Conservation (phyloP, 2,113 vertebrate genomes). For the Tragelaphus buxtoni region DNA sequence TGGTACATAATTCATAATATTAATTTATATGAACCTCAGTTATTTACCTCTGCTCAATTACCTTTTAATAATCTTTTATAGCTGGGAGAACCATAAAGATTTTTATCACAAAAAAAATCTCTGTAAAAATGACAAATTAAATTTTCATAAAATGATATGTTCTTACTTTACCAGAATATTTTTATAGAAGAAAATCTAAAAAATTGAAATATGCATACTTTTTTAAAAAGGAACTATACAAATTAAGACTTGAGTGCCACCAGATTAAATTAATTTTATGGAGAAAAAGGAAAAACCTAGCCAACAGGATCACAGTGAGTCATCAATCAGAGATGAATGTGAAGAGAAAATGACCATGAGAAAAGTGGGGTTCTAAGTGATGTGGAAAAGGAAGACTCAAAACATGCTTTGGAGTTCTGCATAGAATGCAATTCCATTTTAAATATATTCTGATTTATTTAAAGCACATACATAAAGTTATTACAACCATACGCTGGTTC, state of each 20-base stretch:
- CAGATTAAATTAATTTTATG: constrained; percentile 36
- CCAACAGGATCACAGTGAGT: background rate
- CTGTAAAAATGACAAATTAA: constrained; percentile 11
- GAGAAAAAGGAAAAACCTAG: background rate
- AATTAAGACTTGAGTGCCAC: background rate
- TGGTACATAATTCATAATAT: background rate
- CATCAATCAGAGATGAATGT: background rate
- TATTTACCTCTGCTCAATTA: background rate
- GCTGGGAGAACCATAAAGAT: background rate
- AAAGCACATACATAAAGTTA: constrained; percentile 41
- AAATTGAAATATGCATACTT: background rate
- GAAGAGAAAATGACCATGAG: constrained; percentile 25
- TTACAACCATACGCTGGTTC: background rate
- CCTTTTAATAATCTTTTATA: constrained; percentile 28
- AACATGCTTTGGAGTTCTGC: background rate
- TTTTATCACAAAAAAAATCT: background rate
- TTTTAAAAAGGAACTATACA: background rate
- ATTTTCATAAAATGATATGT: background rate
- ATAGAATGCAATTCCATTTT: constrained; percentile 26
- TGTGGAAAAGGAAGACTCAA: background rate
- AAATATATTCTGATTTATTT: constrained; percentile 52
- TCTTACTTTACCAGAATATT: background rate
- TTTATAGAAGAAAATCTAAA: constrained; percentile 17
- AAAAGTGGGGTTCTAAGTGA: constrained; percentile 13
- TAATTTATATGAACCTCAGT: constrained; percentile 1